Evolutionary conservation across 1,140 invertebrate species (phyloP), one percentile per base, ranked within the genome.

Genomic region (Lasioglossum albipes): DNA sequence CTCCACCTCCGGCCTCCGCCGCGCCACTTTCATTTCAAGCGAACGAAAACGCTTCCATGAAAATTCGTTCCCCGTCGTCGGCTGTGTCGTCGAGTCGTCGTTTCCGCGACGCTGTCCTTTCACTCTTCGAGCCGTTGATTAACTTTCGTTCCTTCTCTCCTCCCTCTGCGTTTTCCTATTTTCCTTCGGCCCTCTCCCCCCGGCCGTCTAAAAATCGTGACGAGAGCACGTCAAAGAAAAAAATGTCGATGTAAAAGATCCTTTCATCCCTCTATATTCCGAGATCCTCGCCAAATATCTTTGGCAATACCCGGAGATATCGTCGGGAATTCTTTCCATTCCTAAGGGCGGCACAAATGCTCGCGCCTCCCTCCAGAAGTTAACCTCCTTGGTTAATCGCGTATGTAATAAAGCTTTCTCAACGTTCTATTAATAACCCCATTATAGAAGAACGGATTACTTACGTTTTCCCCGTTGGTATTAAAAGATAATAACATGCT

Each of bases 51-150:
- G 81, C 81, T 78, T 86, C 76, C 84, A 84, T 87, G 85, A 86
- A 87, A 87, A 86, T 87, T 87, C 84, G 84, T 68, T 74, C 71
- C 80, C 71, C 52, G 52, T 20, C 52, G 45, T 13, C 45, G 1
- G 45, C 27, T 49, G 45, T 49, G 13, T 75, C 79, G 74, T 67
- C 80, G 52, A 16, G 52, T 54, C 62, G 75, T 82, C 85, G 84
- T 86, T 86, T 72, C 81, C 85, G 78, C 84, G 66, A 77, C 78
- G 84, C 78, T 81, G 80, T 84, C 75, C 81, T 84, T 86, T 82
- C 75, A 65, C 77, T 80, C 84, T 68, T 49, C 54, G 68, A n/a
- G 57, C 36, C 76, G 82, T 81, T 87, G 84, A 86, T 86, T 86
- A 78, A 36, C 85, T 84, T 59, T 81, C 72, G 70, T 77, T 84